Evolutionary conservation across 1,140 invertebrate genomes (phyloP).

Genomic region (Zelostemma sp.): DNA sequence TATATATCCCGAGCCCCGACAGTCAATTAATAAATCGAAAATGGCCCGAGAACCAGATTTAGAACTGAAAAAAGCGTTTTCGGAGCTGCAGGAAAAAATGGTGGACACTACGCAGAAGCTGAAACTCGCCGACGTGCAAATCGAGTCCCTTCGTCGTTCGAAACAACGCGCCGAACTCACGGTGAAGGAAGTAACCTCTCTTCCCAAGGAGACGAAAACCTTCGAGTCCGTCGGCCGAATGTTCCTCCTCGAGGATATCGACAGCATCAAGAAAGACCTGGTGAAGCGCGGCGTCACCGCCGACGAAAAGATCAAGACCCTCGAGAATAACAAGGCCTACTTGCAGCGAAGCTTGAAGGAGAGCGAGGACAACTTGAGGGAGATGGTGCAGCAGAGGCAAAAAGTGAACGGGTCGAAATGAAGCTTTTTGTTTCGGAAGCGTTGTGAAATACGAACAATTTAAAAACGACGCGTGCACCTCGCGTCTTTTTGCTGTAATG

Average conservation of each 20-base stretch:
- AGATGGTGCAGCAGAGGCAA: slow-evolving; percentile 81
- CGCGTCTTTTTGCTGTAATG: no score
- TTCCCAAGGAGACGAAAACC: slow-evolving; percentile 75
- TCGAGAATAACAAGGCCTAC: slow-evolving; percentile 83
- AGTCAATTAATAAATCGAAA: slow-evolving; percentile 19
- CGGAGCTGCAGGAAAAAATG: slow-evolving; percentile 87
- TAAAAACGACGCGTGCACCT: no score
- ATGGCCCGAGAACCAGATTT: slow-evolving; percentile 67
- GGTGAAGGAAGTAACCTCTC: slow-evolving; percentile 71
- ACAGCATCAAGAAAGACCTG: slow-evolving; percentile 76
- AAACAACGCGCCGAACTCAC: slow-evolving; percentile 82
- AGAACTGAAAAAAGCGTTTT: slow-evolving; percentile 81
- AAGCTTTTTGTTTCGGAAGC: slow-evolving; percentile 9
- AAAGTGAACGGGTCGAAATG: slow-evolving; percentile 54
- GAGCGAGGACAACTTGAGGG: slow-evolving; percentile 86
- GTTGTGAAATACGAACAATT: no score
- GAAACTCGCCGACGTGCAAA: slow-evolving; percentile 83
- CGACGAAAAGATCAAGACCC: slow-evolving; percentile 79
- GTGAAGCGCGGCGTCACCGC: slow-evolving; percentile 73
- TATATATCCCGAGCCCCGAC: background rate
- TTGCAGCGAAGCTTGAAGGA: slow-evolving; percentile 85
- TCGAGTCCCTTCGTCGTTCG: slow-evolving; percentile 77
- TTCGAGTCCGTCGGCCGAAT: slow-evolving; percentile 88
- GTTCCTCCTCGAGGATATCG: slow-evolving; percentile 77
- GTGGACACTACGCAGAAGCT: slow-evolving; percentile 85